A percentile compares a stretch with the other conserved stretches of the same genome.
Conservation (phyloP, 2,888 invertebrate species). For the Trilocha varians region DNA sequence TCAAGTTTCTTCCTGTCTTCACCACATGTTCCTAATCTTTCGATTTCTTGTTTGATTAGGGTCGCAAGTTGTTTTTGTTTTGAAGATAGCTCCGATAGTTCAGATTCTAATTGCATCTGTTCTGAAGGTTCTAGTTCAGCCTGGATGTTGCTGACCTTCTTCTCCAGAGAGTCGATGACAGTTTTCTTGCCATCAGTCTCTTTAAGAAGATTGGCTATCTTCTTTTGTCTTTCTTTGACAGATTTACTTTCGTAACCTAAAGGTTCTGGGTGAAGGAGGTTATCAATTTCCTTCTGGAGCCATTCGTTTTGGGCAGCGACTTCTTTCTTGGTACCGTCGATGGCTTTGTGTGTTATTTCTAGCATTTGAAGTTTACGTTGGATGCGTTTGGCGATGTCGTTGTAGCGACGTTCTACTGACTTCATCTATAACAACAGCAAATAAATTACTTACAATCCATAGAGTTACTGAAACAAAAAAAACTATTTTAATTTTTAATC, state of each 20-base stretch:
- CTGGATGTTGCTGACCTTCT: slow-evolving; percentile 86
- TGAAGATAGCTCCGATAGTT: slow-evolving; percentile 79
- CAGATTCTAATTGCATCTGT: slow-evolving; percentile 83
- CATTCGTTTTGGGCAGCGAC: slow-evolving; percentile 85
- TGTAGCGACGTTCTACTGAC: slow-evolving; percentile 86
- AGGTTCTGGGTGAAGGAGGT: slow-evolving; percentile 77
- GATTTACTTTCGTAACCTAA: slow-evolving; percentile 85
- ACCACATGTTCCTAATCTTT: slow-evolving; percentile 78
- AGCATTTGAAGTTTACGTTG: slow-evolving; percentile 88
- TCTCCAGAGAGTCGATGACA: slow-evolving; percentile 86
- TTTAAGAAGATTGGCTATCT: slow-evolving; percentile 81
- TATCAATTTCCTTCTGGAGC: slow-evolving; percentile 82
- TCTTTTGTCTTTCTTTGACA: slow-evolving; percentile 81
- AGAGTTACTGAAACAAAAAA: neutral
- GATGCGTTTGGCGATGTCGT: slow-evolving; percentile 87
- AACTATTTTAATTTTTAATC: neutral
- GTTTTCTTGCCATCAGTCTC: slow-evolving; percentile 90
- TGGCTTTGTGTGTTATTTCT: slow-evolving; percentile 87
- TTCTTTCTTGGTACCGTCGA: slow-evolving; percentile 85
- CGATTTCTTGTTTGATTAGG: slow-evolving; percentile 82
- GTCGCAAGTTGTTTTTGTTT: slow-evolving; percentile 84
- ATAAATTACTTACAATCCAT: neutral
- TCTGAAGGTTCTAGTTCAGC: slow-evolving; percentile 90
- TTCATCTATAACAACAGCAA: slow-evolving; percentile 73
- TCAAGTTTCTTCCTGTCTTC: slow-evolving; percentile 85